Conservation (phyloP, 2,888 invertebrate species). For the Leptura quadrifasciata region DNA sequence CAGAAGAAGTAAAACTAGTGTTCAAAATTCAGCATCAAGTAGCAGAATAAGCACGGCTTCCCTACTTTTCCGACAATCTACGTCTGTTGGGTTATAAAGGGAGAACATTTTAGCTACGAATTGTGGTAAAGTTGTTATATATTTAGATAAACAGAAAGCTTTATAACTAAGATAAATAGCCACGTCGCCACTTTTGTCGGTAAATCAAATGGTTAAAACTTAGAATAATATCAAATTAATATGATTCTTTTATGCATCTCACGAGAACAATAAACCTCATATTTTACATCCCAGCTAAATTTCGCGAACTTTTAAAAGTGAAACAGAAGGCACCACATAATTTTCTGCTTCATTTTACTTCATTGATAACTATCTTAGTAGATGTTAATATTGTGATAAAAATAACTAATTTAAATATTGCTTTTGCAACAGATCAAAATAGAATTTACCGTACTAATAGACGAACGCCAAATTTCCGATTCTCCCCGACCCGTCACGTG, state of each 20-base stretch:
- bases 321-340: too few species aligned
- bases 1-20: too few species aligned
- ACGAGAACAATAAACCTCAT: neutral
- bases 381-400: too few species aligned
- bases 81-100: too few species aligned
- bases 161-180: neutral
- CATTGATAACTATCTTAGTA: too few species aligned
- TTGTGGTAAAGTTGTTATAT: neutral
- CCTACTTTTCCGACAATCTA: too few species aligned
- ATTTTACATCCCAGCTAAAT: neutral
- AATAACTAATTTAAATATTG: too few species aligned
- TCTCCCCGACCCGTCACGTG: constrained; percentile 26
- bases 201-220: neutral
- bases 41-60: too few species aligned
- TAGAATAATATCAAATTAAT: neutral
- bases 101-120: too few species aligned
- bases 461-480: constrained; percentile 29
- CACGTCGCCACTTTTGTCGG: neutral
- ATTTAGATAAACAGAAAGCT: neutral
- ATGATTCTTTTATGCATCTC: neutral
- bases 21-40: too few species aligned
- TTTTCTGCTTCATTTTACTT: too few species aligned
- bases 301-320: neutral
- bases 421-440: neutral
- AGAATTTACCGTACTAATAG: constrained; percentile 29